Conservation (phyloP, 2,888 invertebrate genomes). For the Drosophila nr. fundita region DNA sequence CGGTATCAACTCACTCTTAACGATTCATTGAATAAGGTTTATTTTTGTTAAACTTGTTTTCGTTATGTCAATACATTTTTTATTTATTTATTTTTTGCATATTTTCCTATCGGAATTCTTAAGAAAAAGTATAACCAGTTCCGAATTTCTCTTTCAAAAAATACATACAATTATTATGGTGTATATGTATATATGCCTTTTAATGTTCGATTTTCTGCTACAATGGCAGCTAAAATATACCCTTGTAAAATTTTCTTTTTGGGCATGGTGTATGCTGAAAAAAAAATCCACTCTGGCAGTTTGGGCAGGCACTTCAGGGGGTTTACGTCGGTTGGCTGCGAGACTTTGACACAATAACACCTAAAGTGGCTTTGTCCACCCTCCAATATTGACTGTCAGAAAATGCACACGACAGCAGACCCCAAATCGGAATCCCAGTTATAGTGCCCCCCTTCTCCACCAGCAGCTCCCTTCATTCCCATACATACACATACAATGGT, state of each 20-base stretch:
- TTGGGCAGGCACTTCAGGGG: conserved; percentile 48
- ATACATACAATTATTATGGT: neutral
- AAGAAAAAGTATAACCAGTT: neutral
- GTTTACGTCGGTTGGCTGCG: conserved; percentile 46
- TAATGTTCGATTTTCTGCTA: neutral
- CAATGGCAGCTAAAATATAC: neutral
- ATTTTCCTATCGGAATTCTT: neutral
- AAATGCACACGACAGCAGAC: conserved; percentile 74
- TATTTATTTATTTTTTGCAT: neutral
- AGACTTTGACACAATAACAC: conserved; percentile 79
- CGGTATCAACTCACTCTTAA: neutral
- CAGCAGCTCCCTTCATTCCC: neutral
- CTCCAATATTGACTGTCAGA: conserved; percentile 78
- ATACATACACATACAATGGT: conserved; percentile 4
- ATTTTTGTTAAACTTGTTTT: neutral
- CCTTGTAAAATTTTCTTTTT: neutral
- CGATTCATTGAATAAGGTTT: neutral
- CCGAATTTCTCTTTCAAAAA: neutral
- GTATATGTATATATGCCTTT: neutral
- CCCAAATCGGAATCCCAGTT: conserved; percentile 49
- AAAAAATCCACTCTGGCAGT: conserved; percentile 50
- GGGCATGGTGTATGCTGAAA: conserved; percentile 27
- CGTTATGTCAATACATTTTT: neutral
- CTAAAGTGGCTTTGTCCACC: conserved; percentile 79
- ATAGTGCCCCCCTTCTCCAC: conserved; percentile 15